Conservation (phyloP, 2,888 invertebrate species). For the Saturnia pavonia region DNA sequence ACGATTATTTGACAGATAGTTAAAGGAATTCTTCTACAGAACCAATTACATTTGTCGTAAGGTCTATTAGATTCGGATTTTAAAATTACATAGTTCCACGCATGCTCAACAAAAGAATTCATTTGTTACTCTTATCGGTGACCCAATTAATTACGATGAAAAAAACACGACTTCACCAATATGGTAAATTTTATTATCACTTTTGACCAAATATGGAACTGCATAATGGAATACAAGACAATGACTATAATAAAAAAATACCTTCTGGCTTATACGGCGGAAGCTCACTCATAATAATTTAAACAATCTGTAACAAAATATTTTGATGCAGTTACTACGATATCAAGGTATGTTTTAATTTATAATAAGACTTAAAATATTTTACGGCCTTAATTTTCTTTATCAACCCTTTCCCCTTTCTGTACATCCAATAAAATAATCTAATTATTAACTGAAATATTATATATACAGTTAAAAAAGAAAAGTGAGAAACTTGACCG, state of each 20-base stretch:
- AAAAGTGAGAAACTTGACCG: too few species aligned
- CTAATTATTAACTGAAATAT: too few species aligned
- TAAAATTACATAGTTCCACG: too few species aligned
- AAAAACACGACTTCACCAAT: not conserved
- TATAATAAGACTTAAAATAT: not conserved
- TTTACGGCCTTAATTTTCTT: not conserved
- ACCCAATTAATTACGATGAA: not conserved
- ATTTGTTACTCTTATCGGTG: not conserved
- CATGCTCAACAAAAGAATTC: too few species aligned
- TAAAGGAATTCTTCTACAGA: too few species aligned
- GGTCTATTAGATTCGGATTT: too few species aligned
- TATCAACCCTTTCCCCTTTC: not conserved
- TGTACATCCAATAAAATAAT: not conserved
- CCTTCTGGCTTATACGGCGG: slow-evolving; percentile 39
- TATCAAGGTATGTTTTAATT: not conserved
- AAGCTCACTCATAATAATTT: slow-evolving; percentile 35
- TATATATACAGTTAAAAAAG: too few species aligned
- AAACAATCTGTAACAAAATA: slow-evolving; percentile 9
- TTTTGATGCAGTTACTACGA: not conserved
- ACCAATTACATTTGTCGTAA: too few species aligned
- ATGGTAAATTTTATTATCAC: not conserved
- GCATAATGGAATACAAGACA: not conserved
- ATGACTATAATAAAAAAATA: slow-evolving; percentile 22
- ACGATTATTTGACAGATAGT: too few species aligned
- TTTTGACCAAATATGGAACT: not conserved